Evolutionary conservation across 2,888 invertebrate genomes (phyloP).

Genomic region (Aradus depressus): DNA sequence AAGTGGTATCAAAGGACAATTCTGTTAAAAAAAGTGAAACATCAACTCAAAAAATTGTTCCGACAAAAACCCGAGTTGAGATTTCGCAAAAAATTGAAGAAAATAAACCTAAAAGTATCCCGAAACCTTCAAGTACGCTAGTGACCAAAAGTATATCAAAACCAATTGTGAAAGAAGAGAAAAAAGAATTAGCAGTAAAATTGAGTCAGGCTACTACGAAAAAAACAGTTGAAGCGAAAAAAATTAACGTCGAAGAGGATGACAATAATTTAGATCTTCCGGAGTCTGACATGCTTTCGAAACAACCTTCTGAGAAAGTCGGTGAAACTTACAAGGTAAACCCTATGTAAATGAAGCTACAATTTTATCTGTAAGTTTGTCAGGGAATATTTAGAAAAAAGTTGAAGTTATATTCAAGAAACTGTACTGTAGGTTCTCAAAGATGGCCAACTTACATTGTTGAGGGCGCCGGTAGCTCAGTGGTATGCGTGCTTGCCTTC

Average conservation of each 20-base stretch:
- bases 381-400: too few relatives aligned
- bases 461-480: too few relatives aligned
- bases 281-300: slow-evolving; percentile 72
- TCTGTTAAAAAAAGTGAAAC: background rate
- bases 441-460: too few relatives aligned
- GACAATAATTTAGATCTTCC: slow-evolving; percentile 68
- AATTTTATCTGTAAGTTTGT: background rate
- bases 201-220: background rate
- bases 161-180: background rate
- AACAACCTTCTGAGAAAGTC: slow-evolving; percentile 72
- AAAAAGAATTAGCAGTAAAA: background rate
- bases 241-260: slow-evolving; percentile 22
- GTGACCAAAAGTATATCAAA: slow-evolving; percentile 2
- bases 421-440: too few relatives aligned
- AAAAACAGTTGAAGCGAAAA: slow-evolving; percentile 1
- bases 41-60: slow-evolving; percentile 2
- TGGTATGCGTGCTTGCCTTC: too few relatives aligned
- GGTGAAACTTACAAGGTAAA: slow-evolving; percentile 71
- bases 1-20: slow-evolving; percentile 11
- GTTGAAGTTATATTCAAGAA: too few relatives aligned
- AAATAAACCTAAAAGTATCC: slow-evolving; percentile 5
- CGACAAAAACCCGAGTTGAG: slow-evolving; percentile 7
- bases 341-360: background rate
- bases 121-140: background rate
- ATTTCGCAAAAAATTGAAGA: slow-evolving; percentile 13